Evolutionary conservation across 2,888 invertebrate genomes (phyloP).

Genomic region (Onchidella celtica): DNA sequence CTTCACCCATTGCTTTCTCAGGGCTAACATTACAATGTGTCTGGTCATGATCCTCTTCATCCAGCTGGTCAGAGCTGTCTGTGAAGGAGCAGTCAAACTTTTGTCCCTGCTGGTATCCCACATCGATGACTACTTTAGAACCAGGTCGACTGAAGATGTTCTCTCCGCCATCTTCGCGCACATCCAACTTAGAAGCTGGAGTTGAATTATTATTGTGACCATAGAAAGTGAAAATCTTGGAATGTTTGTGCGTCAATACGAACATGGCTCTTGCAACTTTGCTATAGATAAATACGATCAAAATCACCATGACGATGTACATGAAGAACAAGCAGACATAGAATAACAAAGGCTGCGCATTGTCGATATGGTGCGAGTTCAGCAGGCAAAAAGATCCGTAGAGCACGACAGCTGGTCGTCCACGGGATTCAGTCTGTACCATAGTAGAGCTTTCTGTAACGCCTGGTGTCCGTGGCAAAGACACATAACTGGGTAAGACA

Average conservation of each 20-base stretch:
- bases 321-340: constrained; percentile 11
- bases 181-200: not conserved
- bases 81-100: not conserved
- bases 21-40: too few relatives aligned
- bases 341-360: not conserved
- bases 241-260: constrained; percentile 15
- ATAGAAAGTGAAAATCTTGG: constrained; percentile 28
- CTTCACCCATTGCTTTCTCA: too few relatives aligned
- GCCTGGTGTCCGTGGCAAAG: too few relatives aligned
- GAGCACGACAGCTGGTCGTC: not conserved
- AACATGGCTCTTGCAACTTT: constrained; percentile 32
- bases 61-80: not conserved
- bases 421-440: not conserved
- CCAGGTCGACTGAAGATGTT: not conserved
- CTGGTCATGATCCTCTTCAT: not conserved
- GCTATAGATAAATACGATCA: constrained; percentile 36
- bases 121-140: not conserved
- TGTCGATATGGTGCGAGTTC: constrained; percentile 1
- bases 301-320: constrained; percentile 20
- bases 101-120: not conserved
- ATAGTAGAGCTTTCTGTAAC: too few relatives aligned
- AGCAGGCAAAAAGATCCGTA: constrained; percentile 30
- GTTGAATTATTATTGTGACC: not conserved
- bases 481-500: too few relatives aligned
- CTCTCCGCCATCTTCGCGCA: not conserved